A percentile compares a stretch with the other conserved stretches of the same genome.
Conservation (phyloP, 2,113 vertebrate species). For the Rhea americana region DNA sequence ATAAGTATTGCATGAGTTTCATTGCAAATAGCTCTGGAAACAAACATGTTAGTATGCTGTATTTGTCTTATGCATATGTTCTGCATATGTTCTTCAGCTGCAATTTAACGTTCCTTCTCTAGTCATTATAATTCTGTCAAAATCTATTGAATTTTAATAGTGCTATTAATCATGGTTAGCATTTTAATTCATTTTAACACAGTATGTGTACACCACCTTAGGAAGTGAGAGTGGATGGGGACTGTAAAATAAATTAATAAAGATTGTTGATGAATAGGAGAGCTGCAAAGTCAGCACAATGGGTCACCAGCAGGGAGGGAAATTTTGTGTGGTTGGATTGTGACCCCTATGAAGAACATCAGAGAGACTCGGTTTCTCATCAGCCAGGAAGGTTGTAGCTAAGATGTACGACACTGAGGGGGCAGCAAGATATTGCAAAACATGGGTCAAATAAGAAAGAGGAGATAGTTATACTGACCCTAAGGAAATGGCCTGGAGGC, state of each 20-base stretch:
- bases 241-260: background rate
- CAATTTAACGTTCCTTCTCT: background rate
- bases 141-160: background rate
- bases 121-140: background rate
- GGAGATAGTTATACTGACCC: background rate
- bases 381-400: background rate
- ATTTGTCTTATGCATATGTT: background rate
- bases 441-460: background rate
- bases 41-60: background rate
- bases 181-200: background rate
- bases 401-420: background rate
- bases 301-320: background rate
- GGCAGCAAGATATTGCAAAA: background rate
- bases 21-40: background rate
- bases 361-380: background rate
- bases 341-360: background rate
- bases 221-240: background rate
- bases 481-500: background rate
- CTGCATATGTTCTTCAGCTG: background rate
- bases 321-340: background rate
- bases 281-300: background rate
- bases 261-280: background rate
- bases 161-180: background rate
- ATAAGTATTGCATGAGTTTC: background rate
- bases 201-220: background rate